Base-by-base conservation (phyloP, 2,797 vertebrate species). In the Tachyglossus aculeatus region DNA sequence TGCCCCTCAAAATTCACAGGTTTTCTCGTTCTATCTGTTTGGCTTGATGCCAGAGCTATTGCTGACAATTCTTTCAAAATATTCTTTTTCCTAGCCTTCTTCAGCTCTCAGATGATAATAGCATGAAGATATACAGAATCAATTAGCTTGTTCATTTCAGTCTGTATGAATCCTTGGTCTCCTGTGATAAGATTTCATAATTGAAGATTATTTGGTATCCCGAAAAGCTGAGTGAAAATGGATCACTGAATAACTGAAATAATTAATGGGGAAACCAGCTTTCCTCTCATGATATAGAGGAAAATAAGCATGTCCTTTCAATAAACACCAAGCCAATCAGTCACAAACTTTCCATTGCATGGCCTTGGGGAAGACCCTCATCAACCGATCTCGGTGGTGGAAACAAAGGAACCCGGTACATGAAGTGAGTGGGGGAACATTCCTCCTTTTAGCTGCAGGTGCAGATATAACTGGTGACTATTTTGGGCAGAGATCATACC, bases 31-130 rank as follows among this genome's bases (percentile, higher is more conserved):
- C 59, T 19, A 62, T 11, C 13, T 31, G 37, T 7, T 32, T 43
- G 65, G 47, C 51, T 63, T 32, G 18, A 40, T 68, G 51, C 60
- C 64, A 51, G 19, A 43, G 22, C 39, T 66, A 16, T 66, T 63
- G 55, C 44, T 59, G 55, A 32, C 47, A 45, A 72, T 74, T 59
- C 50, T 70, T 78, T 75, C 70, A 47, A 77, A 45, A 81, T 40
- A 33, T 58, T 61, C 22, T 22, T 61, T 55, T 38, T 12, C 71
- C 40, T 74, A 31, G 5, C 38, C 39, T 9, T n/a, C n/a, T 67
- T 60, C 45, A 53, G 12, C 7, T 31, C 50, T 68, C 36, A 13
- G 19, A 27, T 79, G 51, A 68, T 52, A 77, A 67, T 71, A 47
- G 63, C 37, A 67, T 33, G 41, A 59, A 56, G 27, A 70, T 43